Percentiles rank a stretch among this genome's conserved stretches.
Evolutionary conservation across 2,113 vertebrate genomes (phyloP).

Genomic region (Pluvianellus socialis): DNA sequence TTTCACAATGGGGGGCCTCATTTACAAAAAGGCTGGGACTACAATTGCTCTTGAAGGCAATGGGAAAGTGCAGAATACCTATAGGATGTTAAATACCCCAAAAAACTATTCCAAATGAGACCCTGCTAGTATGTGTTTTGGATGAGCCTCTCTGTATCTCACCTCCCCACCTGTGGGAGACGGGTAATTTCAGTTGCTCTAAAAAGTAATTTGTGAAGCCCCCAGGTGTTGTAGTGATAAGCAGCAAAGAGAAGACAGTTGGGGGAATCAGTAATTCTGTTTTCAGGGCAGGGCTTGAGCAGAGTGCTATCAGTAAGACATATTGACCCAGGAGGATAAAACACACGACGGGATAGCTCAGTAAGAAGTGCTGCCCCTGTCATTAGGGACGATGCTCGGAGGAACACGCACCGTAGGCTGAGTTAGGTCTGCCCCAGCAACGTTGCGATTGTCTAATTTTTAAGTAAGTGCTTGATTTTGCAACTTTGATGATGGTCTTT

Average conservation of each 20-base stretch:
- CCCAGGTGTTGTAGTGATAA: background rate
- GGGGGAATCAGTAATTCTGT: background rate
- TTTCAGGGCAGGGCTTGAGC: background rate
- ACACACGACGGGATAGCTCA: background rate
- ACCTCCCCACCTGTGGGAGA: background rate
- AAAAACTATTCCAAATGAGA: background rate
- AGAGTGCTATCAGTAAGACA: background rate
- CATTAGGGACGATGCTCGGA: background rate
- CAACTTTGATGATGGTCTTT: background rate
- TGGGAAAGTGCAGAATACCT: background rate
- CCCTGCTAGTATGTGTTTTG: background rate
- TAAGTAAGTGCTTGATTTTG: background rate
- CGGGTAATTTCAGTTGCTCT: background rate
- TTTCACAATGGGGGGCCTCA: background rate
- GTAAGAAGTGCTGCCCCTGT: background rate
- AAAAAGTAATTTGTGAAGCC: background rate
- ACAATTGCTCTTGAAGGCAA: background rate
- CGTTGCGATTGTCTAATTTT: background rate
- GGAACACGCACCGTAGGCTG: background rate
- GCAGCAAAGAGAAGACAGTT: background rate
- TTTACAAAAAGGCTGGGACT: background rate
- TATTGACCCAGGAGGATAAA: background rate
- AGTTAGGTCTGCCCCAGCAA: background rate
- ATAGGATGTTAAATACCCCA: background rate
- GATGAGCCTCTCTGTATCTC: background rate